Percentiles rank a stretch among this genome's conserved stretches.
Evolutionary conservation across 2,797 vertebrate species (phyloP).

Genomic region (Stomatorhinus walkeri): DNA sequence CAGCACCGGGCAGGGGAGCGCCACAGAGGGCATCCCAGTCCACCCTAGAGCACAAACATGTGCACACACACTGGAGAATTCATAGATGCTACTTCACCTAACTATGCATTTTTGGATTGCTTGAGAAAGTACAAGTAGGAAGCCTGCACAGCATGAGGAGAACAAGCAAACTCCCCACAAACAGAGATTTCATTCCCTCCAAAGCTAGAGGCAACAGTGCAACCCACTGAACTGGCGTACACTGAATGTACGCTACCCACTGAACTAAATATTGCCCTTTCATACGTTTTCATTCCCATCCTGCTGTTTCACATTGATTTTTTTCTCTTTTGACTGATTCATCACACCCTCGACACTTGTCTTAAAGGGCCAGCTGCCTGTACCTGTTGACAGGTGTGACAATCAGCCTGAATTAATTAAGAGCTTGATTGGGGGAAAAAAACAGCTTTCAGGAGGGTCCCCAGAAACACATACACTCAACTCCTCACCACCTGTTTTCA

Average conservation of each 20-base stretch:
- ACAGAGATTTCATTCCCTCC: background rate
- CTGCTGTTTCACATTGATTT: background rate
- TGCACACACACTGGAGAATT: background rate
- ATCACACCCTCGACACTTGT: background rate
- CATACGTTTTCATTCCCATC: background rate
- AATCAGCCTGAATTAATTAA: constrained; percentile 3
- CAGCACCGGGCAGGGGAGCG: background rate
- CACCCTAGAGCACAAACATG: background rate
- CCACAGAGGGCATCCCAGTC: background rate
- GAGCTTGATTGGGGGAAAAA: background rate
- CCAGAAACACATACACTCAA: background rate
- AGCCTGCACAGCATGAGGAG: background rate
- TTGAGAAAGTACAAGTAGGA: background rate
- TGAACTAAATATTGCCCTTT: constrained; percentile 2
- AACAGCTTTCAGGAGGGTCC: background rate
- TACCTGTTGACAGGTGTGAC: background rate
- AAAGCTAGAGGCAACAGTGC: background rate
- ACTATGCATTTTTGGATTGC: background rate
- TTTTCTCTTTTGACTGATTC: background rate
- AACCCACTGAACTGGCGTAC: background rate
- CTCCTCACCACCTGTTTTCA: background rate
- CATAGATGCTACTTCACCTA: background rate
- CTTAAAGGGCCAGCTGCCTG: constrained; percentile 9
- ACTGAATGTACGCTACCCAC: background rate
- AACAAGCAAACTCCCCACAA: background rate